Conservation (phyloP, 1,140 invertebrate genomes). For the Bombus pascuorum region DNA sequence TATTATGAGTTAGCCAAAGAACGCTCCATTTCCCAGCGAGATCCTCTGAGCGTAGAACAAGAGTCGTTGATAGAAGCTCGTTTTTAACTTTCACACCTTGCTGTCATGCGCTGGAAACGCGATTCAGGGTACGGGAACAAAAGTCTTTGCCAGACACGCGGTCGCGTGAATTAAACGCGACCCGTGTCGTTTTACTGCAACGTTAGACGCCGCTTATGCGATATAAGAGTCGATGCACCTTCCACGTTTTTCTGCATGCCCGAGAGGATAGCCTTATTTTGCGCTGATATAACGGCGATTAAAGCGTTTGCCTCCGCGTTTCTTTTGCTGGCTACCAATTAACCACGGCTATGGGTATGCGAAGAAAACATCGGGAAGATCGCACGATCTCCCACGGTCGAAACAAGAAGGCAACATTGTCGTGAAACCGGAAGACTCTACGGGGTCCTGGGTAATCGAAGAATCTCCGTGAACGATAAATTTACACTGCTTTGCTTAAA, state of each 20-base stretch:
- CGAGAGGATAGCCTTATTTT: slow-evolving; percentile 45
- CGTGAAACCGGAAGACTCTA: slow-evolving; percentile 64
- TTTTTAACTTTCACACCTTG: slow-evolving; percentile 30
- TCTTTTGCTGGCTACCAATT: slow-evolving; percentile 60
- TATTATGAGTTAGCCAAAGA: too few relatives aligned
- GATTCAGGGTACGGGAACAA: slow-evolving; percentile 40
- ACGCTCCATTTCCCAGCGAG: background rate
- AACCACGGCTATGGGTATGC: slow-evolving; percentile 45
- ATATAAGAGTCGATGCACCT: slow-evolving; percentile 54
- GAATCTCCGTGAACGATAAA: slow-evolving; percentile 21
- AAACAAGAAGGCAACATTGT: slow-evolving; percentile 50
- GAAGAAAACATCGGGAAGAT: slow-evolving; percentile 54
- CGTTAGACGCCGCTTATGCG: slow-evolving; percentile 46
- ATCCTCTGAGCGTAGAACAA: background rate
- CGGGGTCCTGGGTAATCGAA: background rate
- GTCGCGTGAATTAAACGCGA: slow-evolving; percentile 44
- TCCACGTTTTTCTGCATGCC: slow-evolving; percentile 5
- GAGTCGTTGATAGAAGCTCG: background rate
- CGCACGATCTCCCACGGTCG: slow-evolving; percentile 61
- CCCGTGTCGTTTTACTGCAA: slow-evolving; percentile 68
- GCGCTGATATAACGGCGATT: slow-evolving; percentile 65
- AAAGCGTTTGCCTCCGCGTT: slow-evolving; percentile 50
- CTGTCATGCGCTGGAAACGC: slow-evolving; percentile 13
- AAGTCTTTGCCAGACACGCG: slow-evolving; percentile 34
- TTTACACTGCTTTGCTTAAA: background rate